phyloP scores from a whole-genome alignment of 2,888 invertebrate genomes.

The Erpobdella octoculata region DNA sequence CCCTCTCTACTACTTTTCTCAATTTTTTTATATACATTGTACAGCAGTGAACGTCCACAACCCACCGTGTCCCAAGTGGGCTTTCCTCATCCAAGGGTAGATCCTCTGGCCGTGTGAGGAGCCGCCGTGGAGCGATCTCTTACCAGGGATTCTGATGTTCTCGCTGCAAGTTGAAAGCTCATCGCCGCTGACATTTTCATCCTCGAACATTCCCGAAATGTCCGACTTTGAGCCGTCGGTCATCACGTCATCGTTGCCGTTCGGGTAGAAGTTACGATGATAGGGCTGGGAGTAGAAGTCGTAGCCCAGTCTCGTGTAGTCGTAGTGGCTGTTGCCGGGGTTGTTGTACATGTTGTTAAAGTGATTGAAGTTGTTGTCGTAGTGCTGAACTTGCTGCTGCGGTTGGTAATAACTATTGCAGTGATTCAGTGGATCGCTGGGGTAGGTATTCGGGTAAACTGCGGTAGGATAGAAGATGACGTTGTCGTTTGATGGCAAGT shows the following conservation, averaged over 20 bases:
- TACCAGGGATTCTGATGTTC: not conserved
- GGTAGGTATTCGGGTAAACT: not conserved
- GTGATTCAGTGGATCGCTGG: not conserved
- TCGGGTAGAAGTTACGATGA: not conserved
- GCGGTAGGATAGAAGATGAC: conserved; percentile 5
- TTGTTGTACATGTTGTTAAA: not conserved
- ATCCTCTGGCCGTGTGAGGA: conserved; percentile 60
- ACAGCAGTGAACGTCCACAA: too few relatives aligned
- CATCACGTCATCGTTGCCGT: conserved; percentile 7
- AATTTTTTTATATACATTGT: too few relatives aligned
- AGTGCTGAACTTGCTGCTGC: not conserved
- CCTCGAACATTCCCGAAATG: conserved; percentile 5
- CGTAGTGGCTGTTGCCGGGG: not conserved
- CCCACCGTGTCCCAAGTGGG: conserved; percentile 92
- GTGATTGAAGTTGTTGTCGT: conserved; percentile 1
- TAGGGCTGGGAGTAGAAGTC: conserved; percentile 12
- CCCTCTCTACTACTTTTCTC: too few relatives aligned
- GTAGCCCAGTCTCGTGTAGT: conserved; percentile 16
- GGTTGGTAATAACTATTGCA: conserved; percentile 7
- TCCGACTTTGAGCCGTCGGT: conserved; percentile 5
- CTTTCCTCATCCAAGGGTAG: conserved; percentile 97
- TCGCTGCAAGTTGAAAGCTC: conserved; percentile 4
- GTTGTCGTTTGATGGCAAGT: conserved; percentile 5
- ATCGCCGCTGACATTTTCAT: conserved; percentile 9
- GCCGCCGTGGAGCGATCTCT: not conserved